Percentiles rank a stretch among this genome's conserved stretches.
Conservation (phyloP, 1,140 invertebrate species). For the Megalonaias nervosa region DNA sequence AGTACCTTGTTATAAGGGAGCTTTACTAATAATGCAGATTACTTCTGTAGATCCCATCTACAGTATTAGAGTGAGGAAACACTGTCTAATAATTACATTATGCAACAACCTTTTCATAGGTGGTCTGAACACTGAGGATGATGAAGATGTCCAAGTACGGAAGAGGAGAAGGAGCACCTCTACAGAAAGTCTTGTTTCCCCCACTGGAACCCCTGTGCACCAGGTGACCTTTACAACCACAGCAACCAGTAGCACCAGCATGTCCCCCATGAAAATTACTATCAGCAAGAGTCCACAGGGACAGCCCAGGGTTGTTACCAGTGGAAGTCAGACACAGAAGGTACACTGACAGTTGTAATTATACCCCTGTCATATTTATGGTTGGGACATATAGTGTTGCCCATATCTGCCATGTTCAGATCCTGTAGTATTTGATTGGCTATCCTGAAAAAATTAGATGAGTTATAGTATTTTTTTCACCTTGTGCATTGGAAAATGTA, state of each 20-base stretch:
- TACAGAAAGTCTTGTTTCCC: slow-evolving; percentile 55
- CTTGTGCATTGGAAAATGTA: too few relatives aligned
- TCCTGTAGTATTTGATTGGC: too few relatives aligned
- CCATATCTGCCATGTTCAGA: too few relatives aligned
- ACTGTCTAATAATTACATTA: too few relatives aligned
- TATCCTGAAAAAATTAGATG: too few relatives aligned
- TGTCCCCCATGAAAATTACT: slow-evolving; percentile 68
- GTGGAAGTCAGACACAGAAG: slow-evolving; percentile 63
- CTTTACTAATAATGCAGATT: too few relatives aligned
- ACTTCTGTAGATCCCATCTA: too few relatives aligned
- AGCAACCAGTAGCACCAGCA: slow-evolving; percentile 44
- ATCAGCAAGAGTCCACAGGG: slow-evolving; percentile 67
- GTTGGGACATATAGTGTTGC: too few relatives aligned
- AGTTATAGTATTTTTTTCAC: too few relatives aligned
- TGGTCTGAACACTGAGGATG: slow-evolving; percentile 63
- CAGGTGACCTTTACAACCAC: slow-evolving; percentile 54
- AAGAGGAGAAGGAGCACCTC: slow-evolving; percentile 59
- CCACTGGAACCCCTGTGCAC: slow-evolving; percentile 46
- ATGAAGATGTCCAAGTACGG: slow-evolving; percentile 53
- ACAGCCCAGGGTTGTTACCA: slow-evolving; percentile 49
- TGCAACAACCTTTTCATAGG: slow-evolving; percentile 21
- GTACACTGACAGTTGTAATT: slow-evolving; percentile 29
- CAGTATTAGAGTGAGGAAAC: too few relatives aligned
- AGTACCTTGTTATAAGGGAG: too few relatives aligned
- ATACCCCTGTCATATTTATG: too few relatives aligned